Evolutionary conservation across 2,888 invertebrate species (phyloP).

Genomic region (Gandaritis pyraliata): DNA sequence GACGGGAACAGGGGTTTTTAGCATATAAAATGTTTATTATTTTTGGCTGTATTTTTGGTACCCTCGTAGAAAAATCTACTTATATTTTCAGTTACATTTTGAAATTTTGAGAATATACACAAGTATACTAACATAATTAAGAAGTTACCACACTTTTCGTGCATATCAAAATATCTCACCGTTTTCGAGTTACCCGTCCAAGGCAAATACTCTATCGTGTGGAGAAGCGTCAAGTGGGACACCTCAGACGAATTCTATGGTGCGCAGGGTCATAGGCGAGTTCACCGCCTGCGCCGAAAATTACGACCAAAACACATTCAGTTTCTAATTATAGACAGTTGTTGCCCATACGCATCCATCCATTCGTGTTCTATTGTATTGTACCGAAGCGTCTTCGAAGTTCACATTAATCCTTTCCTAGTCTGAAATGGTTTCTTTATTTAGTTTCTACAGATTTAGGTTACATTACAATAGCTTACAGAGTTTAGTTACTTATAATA

Average conservation of each 20-base stretch:
- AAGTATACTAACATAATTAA: too few species aligned
- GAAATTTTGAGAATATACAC: too few species aligned
- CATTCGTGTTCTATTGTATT: constrained; percentile 45
- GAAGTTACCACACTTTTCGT: too few species aligned
- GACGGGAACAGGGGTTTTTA: constrained; percentile 10
- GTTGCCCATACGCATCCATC: constrained; percentile 47
- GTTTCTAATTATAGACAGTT: constrained; percentile 67
- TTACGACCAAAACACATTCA: constrained; percentile 54
- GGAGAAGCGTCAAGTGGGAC: constrained; percentile 39
- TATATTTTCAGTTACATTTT: background rate
- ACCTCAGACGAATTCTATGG: constrained; percentile 31
- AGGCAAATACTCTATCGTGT: constrained; percentile 15
- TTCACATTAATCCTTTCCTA: constrained; percentile 10
- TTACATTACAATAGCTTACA: too few species aligned
- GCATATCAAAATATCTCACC: constrained; percentile 4
- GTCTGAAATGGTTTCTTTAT: constrained; percentile 10
- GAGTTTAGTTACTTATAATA: too few species aligned
- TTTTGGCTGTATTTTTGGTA: background rate
- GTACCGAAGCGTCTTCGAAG: constrained; percentile 20
- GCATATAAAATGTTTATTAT: constrained; percentile 3
- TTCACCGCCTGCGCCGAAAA: constrained; percentile 55
- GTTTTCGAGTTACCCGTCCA: constrained; percentile 13
- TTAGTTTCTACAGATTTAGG: background rate
- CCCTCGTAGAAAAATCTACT: background rate
- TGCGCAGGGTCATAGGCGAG: constrained; percentile 54